Base-by-base conservation (phyloP, 2,888 invertebrate genomes). In the Aquatica leii region DNA sequence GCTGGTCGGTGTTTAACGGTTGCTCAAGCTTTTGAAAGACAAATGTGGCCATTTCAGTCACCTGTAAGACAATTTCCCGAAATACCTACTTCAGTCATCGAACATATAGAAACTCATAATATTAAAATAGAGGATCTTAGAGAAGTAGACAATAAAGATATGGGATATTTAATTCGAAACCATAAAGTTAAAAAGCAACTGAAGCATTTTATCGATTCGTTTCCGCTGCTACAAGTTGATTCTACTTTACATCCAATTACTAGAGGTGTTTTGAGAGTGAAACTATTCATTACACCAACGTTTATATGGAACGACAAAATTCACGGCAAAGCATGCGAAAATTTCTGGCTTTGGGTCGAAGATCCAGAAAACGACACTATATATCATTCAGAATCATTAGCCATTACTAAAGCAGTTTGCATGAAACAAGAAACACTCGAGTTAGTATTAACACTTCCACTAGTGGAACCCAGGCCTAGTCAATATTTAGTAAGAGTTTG, bases 261-360 rank as follows among this genome's bases (percentile, higher is more conserved):
- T 0, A 87, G 97, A 49, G 95, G 94, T 0, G 92, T 97, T 2
- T 82, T 97, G 11, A 85, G 93, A 74, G 93, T 98, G 70, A 88
- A 90, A 62, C 86, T 98, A 11, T 87, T 87, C 55, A 89, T 98
- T 17, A 88, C 84, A 59, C 90, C 97, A 0, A 88, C 89, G 40
- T 85, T 79, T 72, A 89, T 87, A 65, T 98, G 97, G 97, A 95
- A 93, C 74, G 95, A 96, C 77, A 89, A 87, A 71, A 87, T 96
- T 49, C 97, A 98, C 77, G 95, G 97, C 0, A 91, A 91, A 80
- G 89, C 89, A 0, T 88, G 92, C 0, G 95, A 98, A 80, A 89
- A 93, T 0, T 99, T 97, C 82, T 98, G 97, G 94, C 88, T 99
- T 63, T 98, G 98, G 96, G 93, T 99, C 24, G 98, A 98, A 80